Conservation (phyloP, 2,113 vertebrate genomes). For the Cebus imitator region DNA sequence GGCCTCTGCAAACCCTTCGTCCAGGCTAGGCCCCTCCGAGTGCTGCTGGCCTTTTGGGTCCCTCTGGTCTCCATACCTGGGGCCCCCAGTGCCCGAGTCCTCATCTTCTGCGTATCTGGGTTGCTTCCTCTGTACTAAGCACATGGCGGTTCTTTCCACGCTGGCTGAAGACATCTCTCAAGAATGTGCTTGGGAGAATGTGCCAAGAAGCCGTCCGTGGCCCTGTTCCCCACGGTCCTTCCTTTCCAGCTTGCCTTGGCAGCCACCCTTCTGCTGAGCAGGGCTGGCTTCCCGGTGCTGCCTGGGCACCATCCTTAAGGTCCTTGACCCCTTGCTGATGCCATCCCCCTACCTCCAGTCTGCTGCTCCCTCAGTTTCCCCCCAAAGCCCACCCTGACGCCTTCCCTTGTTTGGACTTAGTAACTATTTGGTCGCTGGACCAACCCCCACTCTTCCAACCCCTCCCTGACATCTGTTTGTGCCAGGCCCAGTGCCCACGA, state of each 20-base stretch:
- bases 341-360: background rate
- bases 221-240: background rate
- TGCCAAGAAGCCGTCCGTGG: background rate
- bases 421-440: background rate
- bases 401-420: background rate
- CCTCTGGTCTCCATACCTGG: background rate
- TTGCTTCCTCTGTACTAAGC: background rate
- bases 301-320: background rate
- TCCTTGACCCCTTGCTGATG: background rate
- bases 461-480: background rate
- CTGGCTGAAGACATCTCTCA: background rate
- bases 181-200: background rate
- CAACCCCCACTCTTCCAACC: background rate
- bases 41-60: background rate
- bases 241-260: background rate
- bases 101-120: background rate
- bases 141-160: background rate
- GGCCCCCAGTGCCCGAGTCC: rapidly evolving
- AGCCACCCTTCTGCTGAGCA: background rate
- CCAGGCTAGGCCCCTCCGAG: background rate
- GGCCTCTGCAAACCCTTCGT: background rate
- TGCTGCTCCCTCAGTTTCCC: no score
- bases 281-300: background rate
- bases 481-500: background rate
- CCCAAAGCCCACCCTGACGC: background rate